Conservation (phyloP, 2,888 invertebrate genomes). For the Apamea sordens region DNA sequence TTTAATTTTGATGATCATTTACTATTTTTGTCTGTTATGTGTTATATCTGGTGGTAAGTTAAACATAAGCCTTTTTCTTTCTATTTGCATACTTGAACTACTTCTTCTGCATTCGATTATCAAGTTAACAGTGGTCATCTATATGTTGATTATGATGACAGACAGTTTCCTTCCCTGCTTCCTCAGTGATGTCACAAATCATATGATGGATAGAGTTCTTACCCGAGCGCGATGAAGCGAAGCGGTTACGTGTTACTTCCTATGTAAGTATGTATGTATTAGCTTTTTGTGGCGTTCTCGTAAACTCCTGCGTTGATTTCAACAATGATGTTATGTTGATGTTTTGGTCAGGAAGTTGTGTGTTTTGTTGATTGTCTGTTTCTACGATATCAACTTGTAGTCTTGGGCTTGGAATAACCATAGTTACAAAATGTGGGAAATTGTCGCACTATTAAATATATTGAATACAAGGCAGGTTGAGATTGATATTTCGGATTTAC, state of each 20-base stretch:
- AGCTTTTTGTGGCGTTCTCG: constrained; percentile 52
- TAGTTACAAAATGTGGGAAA: background rate
- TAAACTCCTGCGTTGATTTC: constrained; percentile 54
- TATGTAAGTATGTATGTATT: constrained; percentile 28
- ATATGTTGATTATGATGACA: background rate
- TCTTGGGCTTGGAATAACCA: background rate
- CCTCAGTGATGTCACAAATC: constrained; percentile 43
- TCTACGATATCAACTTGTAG: background rate
- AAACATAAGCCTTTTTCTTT: no score
- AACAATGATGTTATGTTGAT: constrained; percentile 39
- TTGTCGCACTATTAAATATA: no score
- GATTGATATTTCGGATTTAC: background rate
- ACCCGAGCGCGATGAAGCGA: constrained; percentile 47
- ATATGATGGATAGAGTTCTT: constrained; percentile 42
- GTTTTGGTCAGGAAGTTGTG: constrained; percentile 44
- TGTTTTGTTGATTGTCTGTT: constrained; percentile 18
- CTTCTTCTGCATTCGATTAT: background rate
- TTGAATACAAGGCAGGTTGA: background rate
- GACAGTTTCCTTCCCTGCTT: constrained; percentile 30
- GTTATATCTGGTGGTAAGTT: no score
- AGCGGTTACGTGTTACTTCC: constrained; percentile 63
- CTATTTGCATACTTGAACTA: background rate
- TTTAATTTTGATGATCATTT: no score
- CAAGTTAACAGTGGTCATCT: background rate
- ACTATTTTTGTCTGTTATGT: no score